Evolutionary conservation across 2,113 vertebrate genomes (phyloP), one percentile per base, ranked within the genome.

Genomic region (Corapipo altera): DNA sequence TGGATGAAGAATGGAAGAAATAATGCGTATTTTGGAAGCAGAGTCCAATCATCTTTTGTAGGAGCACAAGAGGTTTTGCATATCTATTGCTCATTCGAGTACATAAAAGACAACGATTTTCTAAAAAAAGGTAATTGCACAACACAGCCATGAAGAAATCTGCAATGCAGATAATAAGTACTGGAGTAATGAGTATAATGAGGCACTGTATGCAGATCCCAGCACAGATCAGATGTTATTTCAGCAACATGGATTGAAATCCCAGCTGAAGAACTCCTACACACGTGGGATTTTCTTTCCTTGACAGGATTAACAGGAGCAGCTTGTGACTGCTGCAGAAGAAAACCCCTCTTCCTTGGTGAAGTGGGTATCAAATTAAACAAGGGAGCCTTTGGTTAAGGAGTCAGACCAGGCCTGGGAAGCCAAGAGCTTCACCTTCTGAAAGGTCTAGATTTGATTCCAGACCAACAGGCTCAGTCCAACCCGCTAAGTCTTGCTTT

Each of bases 41-140:
- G 77, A 91, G 86, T 48, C 74, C 67, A 22, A 65, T 96, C 73
- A 71, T 80, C 92, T 95, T 84, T 78, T 91, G 71, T 76, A 87
- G 80, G 84, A 94, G 90, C 75, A 20, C n/a, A 91, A 95, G 72
- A 93, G 67, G 49, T 85, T 98, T 83, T 96, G 93, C 89, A 46
- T 95, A 86, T 96, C 87, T 94, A 94, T 95, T 93, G 97, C 95
- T 97, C 81, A 94, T 93, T 93, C 14, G 32, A 98, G 88, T 96
- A 97, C 74, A 96, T 87, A 97, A 97, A 98, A 96, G 95, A 97
- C 9, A 9, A 96, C 24, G 26, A 64, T 98, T 96, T 98, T 97
- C 95, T 95, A 97, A 97, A 97, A 97, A 95, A 96, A 96, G 91
- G 76, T 97, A 97, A 97, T 97, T 97, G 95, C 94, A 94, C 89